phyloP scores from a whole-genome alignment of 2,113 vertebrate species.

The Cettia cetti region DNA sequence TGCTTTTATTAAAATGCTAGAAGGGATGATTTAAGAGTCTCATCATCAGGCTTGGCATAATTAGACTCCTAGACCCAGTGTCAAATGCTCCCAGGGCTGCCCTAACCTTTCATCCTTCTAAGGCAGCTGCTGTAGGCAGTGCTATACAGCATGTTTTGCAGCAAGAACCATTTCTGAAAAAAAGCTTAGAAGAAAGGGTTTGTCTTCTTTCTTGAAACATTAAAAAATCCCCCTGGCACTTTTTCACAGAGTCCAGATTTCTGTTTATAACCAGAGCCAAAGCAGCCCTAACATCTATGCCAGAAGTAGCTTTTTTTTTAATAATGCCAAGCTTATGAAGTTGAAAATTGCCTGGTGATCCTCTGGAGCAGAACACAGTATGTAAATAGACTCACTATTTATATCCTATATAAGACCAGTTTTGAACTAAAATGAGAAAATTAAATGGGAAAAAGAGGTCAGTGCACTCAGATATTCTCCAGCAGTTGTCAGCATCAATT shows the following conservation, averaged over 20 bases:
- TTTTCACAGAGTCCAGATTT: neutral
- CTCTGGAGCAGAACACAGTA: neutral
- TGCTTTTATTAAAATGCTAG: conserved; percentile 41
- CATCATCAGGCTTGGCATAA: conserved; percentile 21
- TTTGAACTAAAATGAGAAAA: conserved; percentile 5
- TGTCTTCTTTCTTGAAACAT: neutral
- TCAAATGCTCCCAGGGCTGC: conserved; percentile 4
- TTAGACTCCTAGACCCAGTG: conserved; percentile 4
- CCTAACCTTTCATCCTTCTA: neutral
- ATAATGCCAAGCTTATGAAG: neutral
- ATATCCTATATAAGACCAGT: neutral
- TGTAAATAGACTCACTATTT: conserved; percentile 17
- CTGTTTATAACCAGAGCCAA: neutral
- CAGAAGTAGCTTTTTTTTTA: conserved; percentile 28
- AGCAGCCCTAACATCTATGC: neutral
- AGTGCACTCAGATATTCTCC: neutral
- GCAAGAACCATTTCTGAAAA: neutral
- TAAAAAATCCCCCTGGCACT: neutral
- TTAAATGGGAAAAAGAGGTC: neutral
- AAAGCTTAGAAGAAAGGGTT: neutral
- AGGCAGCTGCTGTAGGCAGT: neutral
- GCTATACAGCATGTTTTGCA: neutral
- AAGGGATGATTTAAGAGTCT: conserved; percentile 25
- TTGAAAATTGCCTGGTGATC: conserved; percentile 34
- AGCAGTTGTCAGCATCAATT: neutral